Base-by-base conservation (phyloP, 2,113 vertebrate genomes). In the Hydrochoerus hydrochaeris region DNA sequence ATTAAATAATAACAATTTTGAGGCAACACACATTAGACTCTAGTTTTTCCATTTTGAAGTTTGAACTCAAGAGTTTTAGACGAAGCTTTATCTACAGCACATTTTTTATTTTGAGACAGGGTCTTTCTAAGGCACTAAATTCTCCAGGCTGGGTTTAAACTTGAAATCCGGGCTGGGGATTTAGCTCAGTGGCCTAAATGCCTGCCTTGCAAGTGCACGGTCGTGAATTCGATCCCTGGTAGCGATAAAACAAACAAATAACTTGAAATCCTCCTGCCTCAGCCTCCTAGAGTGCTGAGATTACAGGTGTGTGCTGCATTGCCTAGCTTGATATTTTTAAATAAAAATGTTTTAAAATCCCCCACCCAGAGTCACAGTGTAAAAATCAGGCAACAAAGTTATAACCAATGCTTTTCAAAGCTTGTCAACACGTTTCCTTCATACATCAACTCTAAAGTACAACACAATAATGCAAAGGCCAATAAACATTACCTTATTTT, bases 401-500 rank as follows among this genome's bases (percentile, higher is more conserved):
- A 96, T 3, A 95, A 84, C 71, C 60, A 71, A 85, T 63, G n/a
- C 65, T 84, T 32, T 89, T 81, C 80, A 93, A 84, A 91, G 60
- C 71, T 94, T 14, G 13, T 38, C 8, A 89, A n/a, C 24, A 92
- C 35, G 13, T 69, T 82, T 95, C 13, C 14, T 84, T 96, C n/a
- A 41, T 11, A 93, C 94, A 57, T 78, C 90, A 77, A 88, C 38
- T 80, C 60, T 75, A 58, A 83, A 90, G 63, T 93, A 78, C 1
- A 95, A 82, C 26, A 94, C 1, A 65, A 24, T 58, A 85, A 92
- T 57, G 11, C 13, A 94, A 85, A 94, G 32, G 9, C 6, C 65
- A 91, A 52, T 90, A 89, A 41, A 20, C 4, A 77, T 93, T 98
- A 99, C 99, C 99, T 99, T 99, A 97, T 99, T 99, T 98, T 98